phyloP scores from a whole-genome alignment of 2,797 vertebrate species.

The Varecia variegata region DNA sequence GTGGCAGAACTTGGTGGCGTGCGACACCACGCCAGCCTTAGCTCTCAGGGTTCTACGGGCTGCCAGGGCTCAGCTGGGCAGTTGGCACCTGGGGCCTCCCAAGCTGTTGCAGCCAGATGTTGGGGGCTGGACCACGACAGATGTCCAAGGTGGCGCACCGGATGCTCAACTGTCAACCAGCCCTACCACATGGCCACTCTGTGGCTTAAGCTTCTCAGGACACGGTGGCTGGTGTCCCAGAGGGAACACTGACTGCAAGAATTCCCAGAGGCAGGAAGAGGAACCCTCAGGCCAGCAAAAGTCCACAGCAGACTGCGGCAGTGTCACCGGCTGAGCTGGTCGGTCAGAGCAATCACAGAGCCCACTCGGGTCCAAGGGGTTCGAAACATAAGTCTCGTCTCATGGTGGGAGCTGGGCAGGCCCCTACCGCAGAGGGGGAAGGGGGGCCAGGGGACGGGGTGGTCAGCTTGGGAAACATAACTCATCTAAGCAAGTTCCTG shows the following conservation, averaged over 20 bases:
- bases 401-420: accelerated
- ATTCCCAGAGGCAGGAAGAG: background rate
- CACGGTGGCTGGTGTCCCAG: too few relatives aligned
- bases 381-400: accelerated
- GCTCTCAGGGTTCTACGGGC: accelerated
- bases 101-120: accelerated
- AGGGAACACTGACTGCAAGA: background rate
- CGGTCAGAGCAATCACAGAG: accelerated
- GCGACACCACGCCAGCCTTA: background rate
- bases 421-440: background rate
- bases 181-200: accelerated
- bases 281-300: background rate
- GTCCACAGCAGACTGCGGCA: accelerated
- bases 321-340: background rate
- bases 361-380: background rate
- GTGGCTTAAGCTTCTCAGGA: background rate
- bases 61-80: too few relatives aligned
- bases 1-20: background rate
- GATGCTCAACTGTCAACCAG: background rate
- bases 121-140: accelerated
- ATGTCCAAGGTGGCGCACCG: accelerated
- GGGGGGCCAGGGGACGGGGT: accelerated
- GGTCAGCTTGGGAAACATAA: accelerated
- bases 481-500: background rate
- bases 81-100: accelerated